Evolutionary conservation across 2,113 vertebrate species (phyloP).

Genomic region (Eulemur rufifrons): DNA sequence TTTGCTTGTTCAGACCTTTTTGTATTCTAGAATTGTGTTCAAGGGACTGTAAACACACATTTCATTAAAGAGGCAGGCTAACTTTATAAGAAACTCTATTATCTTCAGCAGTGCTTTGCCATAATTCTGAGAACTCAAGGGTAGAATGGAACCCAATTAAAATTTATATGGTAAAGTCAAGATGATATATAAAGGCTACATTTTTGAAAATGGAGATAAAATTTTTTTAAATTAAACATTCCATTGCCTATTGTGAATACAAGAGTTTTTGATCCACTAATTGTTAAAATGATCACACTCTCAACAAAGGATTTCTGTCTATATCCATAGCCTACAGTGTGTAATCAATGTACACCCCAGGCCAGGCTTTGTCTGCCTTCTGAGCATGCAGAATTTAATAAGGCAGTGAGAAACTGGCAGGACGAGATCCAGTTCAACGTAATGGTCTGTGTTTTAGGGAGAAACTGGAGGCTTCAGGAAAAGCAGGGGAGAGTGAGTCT

Average conservation of each 20-base stretch:
- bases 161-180: neutral
- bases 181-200: neutral
- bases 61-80: neutral
- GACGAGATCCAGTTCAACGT: neutral
- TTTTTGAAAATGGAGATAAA: neutral
- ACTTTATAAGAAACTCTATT: conserved; percentile 6
- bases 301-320: neutral
- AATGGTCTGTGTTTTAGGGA: neutral
- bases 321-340: neutral
- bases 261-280: neutral
- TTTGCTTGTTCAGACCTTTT: neutral
- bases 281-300: neutral
- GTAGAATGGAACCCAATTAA: neutral
- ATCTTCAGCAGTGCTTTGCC: neutral
- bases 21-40: neutral
- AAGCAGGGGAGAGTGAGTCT: neutral
- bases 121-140: neutral
- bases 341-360: neutral
- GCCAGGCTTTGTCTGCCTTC: neutral
- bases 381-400: neutral
- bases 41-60: neutral
- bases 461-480: neutral
- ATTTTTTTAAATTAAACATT: neutral
- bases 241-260: neutral
- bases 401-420: neutral